Base-by-base conservation (phyloP, 2,113 vertebrate genomes). In the Rhinogobius similis region DNA sequence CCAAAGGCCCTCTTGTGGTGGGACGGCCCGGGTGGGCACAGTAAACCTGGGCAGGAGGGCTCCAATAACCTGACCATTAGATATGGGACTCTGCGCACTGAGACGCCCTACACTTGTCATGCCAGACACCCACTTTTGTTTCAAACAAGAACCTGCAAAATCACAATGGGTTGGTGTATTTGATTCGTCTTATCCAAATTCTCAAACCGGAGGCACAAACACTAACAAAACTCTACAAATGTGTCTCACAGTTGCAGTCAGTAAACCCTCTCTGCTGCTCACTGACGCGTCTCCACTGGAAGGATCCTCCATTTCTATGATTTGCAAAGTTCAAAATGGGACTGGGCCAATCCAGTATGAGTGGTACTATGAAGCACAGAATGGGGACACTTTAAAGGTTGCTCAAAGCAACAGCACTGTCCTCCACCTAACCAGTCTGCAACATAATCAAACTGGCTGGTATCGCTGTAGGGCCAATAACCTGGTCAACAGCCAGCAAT, bases 401-500 rank as follows among this genome's bases (percentile, higher is more conserved):
- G 70, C 84, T 2, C 90, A 92, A 2, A 78, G 82, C 16, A 74
- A 87, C 0, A 73, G 65, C 50, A 85, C 55, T 0, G 23, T 82
- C 8, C 75, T 96, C 65, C 86, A 65, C 44, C 81, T 97, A 78
- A 90, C 89, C 0, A 75, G 90, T 0, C 80, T 94, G 62, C 94
- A 86, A 82, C 92, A 95, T 10, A 94, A 93, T 56, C 92, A 95
- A 79, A 91, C 92, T 0, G 96, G 96, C 77, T 97, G 94, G 95
- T 98, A 95, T 48, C 0, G 66, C 50, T 97, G 96, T 84, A 87
- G 86, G 0, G 95, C 85, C 63, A 77, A 29, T 74, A 97, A 97
- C 0, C 63, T 91, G 0, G 94, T 96, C 87, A 96, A 94, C 91
- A 87, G 82, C 32, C 86, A 81, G 77, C 92, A 62, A 86, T 97